These are phyloP conservation scores for Diplodus puntazzo DNA, from an alignment of 2,797 vertebrate genomes.

Conservation along the genomic window DNA sequence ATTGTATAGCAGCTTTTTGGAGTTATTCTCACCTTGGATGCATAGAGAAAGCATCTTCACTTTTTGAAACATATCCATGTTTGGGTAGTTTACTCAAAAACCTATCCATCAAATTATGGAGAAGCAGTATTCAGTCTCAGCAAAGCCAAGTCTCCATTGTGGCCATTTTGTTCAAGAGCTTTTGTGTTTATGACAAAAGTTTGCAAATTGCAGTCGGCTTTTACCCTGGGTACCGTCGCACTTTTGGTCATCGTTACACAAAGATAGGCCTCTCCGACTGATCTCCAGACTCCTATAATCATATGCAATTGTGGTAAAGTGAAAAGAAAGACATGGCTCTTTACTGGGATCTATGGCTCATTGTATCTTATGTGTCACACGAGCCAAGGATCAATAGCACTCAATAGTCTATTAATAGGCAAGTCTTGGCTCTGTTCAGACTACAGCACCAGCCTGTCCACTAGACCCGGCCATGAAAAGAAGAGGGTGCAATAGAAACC, in stretches of 20 bases:
- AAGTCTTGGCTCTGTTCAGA: conserved; percentile 81
- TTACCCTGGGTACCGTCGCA: conserved; percentile 71
- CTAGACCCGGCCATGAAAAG: conserved; percentile 82
- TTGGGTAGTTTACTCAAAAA: conserved; percentile 64
- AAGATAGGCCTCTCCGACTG: conserved; percentile 67
- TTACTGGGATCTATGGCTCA: conserved; percentile 86
- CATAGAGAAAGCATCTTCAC: conserved; percentile 69
- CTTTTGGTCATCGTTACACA: conserved; percentile 64
- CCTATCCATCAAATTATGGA: conserved; percentile 64
- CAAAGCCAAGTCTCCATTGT: conserved; percentile 64
- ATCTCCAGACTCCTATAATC: conserved; percentile 83
- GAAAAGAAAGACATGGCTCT: conserved; percentile 84
- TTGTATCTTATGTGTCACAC: conserved; percentile 88
- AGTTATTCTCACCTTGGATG: conserved; percentile 81
- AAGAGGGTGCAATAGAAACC: conserved; percentile 85
- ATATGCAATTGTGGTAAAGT: conserved; percentile 88
- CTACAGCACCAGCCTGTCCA: conserved; percentile 81
- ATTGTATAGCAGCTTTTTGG: conserved; percentile 81
- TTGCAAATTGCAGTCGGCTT: conserved; percentile 79
- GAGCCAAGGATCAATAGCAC: conserved; percentile 87
- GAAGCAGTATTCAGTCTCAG: conserved; percentile 50
- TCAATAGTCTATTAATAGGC: conserved; percentile 92
- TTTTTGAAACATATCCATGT: conserved; percentile 74
- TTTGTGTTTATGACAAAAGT: conserved; percentile 83
- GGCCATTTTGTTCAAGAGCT: conserved; percentile 71